Evolutionary conservation across 2,797 vertebrate species (phyloP).

Genomic region (Pteropus rufus): DNA sequence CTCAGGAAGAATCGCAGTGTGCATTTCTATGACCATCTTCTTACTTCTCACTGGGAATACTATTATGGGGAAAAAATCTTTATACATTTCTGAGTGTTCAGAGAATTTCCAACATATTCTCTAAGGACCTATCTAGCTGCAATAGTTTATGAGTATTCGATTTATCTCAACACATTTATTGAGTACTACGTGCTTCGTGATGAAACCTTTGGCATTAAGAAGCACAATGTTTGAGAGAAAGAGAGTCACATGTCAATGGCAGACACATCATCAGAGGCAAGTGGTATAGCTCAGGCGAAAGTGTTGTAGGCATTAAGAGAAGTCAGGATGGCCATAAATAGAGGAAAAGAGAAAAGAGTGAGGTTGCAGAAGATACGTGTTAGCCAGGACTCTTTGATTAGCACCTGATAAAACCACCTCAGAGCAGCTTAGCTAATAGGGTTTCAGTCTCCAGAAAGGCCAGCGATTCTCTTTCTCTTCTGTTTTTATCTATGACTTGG

Average conservation of each 20-base stretch:
- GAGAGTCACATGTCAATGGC: background rate
- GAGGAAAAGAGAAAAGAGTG: background rate
- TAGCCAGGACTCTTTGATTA: background rate
- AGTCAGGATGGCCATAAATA: too few species aligned
- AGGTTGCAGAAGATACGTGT: background rate
- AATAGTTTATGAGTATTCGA: background rate
- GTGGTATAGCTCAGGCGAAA: accelerated
- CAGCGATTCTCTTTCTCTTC: background rate
- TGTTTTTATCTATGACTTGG: background rate
- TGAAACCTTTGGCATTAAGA: background rate
- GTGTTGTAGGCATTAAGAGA: background rate
- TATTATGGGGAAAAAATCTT: background rate
- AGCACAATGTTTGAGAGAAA: background rate
- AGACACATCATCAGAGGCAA: background rate
- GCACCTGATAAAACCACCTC: background rate
- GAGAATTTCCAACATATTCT: background rate
- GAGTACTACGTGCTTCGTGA: background rate
- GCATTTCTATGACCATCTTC: background rate
- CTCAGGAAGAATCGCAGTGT: background rate
- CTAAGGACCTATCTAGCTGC: background rate
- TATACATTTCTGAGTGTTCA: background rate
- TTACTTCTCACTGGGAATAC: background rate
- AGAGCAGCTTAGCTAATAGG: background rate
- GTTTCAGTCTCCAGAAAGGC: background rate
- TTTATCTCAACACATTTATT: background rate